A percentile compares a stretch with the other conserved stretches of the same genome.
Evolutionary conservation across 2,797 vertebrate species (phyloP).

Genomic region (Cryptoprocta ferox): DNA sequence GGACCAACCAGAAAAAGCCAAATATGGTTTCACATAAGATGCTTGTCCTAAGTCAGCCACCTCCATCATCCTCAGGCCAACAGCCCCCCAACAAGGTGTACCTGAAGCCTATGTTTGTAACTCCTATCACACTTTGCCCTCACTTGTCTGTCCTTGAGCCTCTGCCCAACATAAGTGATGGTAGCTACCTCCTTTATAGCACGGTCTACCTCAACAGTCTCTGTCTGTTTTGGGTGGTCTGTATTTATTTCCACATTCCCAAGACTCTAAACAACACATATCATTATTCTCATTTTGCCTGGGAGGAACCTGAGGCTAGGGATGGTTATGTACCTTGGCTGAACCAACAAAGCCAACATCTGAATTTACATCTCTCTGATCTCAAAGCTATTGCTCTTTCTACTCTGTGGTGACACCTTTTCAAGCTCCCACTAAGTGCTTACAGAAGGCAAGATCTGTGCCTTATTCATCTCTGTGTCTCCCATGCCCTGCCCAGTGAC

Average conservation of each 20-base stretch:
- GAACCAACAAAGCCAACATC: not conserved
- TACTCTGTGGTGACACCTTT: fast-evolving
- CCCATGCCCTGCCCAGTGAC: conserved; percentile 4
- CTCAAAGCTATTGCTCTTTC: not conserved
- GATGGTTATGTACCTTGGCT: fast-evolving
- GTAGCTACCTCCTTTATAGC: fast-evolving
- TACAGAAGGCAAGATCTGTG: not conserved
- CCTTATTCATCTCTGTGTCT: not conserved
- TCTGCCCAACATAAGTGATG: not conserved
- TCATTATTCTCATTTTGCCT: not conserved
- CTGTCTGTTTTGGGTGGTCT: not conserved
- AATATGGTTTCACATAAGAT: not conserved
- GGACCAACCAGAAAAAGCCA: not conserved
- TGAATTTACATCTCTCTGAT: not conserved
- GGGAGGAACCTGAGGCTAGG: not conserved
- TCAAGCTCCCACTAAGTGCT: not conserved
- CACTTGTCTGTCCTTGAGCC: too few species aligned
- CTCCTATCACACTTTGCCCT: fast-evolving
- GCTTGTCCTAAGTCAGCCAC: not conserved
- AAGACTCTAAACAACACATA: not conserved
- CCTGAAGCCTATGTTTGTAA: too few species aligned
- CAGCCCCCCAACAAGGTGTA: fast-evolving
- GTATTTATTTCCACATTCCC: not conserved
- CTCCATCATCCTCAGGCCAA: not conserved
- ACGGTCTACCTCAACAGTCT: not conserved